These are phyloP conservation scores for Misgurnus anguillicaudatus DNA, from an alignment of 2,113 vertebrate genomes.

Conservation along the genomic window DNA sequence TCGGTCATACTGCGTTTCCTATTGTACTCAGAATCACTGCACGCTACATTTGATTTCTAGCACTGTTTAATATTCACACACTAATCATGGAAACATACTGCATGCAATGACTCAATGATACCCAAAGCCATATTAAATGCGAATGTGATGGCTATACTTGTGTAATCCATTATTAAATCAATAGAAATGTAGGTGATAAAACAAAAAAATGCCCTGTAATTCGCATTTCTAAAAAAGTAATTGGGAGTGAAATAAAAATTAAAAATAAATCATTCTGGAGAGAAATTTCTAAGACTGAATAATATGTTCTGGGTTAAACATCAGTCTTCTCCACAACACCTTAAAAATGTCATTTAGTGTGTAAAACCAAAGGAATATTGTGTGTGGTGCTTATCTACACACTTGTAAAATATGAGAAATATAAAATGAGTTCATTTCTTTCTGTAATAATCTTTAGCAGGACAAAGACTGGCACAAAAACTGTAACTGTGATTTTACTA, in stretches of 20 bases:
- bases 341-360: neutral
- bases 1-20: neutral
- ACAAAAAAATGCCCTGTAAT: slow-evolving; percentile 58
- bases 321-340: neutral
- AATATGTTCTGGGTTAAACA: neutral
- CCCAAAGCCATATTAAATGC: slow-evolving; percentile 36
- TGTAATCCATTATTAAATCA: slow-evolving; percentile 61
- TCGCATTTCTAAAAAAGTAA: slow-evolving; percentile 36
- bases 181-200: slow-evolving; percentile 58
- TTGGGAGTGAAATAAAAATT: neutral
- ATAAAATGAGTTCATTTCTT: no score
- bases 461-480: no score
- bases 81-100: slow-evolving; percentile 27
- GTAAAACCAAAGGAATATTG: no score
- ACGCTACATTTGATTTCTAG: slow-evolving; percentile 30
- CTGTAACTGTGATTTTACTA: no score
- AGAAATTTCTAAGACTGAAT: neutral
- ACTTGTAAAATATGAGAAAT: no score
- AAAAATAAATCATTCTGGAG: neutral
- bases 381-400: no score
- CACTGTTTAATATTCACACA: slow-evolving; percentile 28
- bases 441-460: no score
- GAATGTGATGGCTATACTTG: slow-evolving; percentile 40
- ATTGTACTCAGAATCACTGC: slow-evolving; percentile 12
- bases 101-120: slow-evolving; percentile 29